Conservation (phyloP, 1,140 invertebrate species). For the Sminthurinus signatus region DNA sequence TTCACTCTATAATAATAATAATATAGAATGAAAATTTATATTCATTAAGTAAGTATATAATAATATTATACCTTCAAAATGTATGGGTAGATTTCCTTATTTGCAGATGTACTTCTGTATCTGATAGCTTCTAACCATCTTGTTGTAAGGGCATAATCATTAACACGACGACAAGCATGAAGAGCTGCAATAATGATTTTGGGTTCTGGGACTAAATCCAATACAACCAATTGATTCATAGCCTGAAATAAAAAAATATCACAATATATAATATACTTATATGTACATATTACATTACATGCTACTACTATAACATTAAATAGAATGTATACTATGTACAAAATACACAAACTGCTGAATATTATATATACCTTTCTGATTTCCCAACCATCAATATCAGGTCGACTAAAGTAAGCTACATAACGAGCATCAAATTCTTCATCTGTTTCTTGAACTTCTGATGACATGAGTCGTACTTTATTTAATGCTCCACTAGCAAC, state of each 20-base stretch:
- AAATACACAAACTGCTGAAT: too few species aligned
- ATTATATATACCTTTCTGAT: slow-evolving; percentile 73
- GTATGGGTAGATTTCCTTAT: slow-evolving; percentile 79
- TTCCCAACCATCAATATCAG: slow-evolving; percentile 95
- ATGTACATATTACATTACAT: too few species aligned
- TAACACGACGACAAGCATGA: slow-evolving; percentile 83
- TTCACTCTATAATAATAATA: too few species aligned
- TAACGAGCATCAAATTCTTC: slow-evolving; percentile 70
- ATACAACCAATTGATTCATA: slow-evolving; percentile 61
- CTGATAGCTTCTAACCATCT: slow-evolving; percentile 89
- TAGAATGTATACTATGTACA: background rate
- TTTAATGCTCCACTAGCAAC: slow-evolving; percentile 1
- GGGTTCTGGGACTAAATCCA: slow-evolving; percentile 93
- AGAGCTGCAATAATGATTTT: slow-evolving; percentile 85
- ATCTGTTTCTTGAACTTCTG: slow-evolving; percentile 50
- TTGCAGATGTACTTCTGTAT: slow-evolving; percentile 55
- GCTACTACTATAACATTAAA: background rate
- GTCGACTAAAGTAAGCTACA: slow-evolving; percentile 76
- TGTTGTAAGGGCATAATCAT: slow-evolving; percentile 86
- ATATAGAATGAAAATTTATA: too few species aligned
- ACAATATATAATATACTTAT: too few species aligned
- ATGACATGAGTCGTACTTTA: slow-evolving; percentile 22
- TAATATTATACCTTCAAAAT: slow-evolving; percentile 54
- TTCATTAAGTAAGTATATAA: too few species aligned
- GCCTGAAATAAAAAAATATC: slow-evolving; percentile 42